Evolutionary conservation across 2,797 vertebrate genomes (phyloP).

Genomic region (Serranus cabrilla): DNA sequence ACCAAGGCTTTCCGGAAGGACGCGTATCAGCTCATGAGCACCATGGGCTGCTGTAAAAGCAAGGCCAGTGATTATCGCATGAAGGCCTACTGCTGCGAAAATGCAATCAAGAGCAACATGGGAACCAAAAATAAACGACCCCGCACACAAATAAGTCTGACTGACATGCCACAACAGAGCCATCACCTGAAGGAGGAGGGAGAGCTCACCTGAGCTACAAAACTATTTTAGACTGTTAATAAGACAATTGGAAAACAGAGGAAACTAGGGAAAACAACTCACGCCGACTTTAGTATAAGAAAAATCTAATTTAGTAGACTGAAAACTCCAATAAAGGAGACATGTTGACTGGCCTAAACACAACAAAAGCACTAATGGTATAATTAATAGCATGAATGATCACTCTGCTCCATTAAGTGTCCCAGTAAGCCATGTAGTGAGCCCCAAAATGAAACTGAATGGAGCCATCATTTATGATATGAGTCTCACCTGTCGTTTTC

Average conservation of each 20-base stretch:
- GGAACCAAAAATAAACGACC: conserved; percentile 69
- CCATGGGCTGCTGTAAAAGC: conserved; percentile 87
- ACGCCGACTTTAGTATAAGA: background rate
- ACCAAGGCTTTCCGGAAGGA: conserved; percentile 92
- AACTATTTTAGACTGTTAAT: background rate
- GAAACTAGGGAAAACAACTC: background rate
- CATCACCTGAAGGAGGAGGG: conserved; percentile 31
- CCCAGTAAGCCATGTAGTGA: background rate
- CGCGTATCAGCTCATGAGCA: conserved; percentile 87
- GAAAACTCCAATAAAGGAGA: background rate
- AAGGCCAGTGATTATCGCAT: conserved; percentile 85
- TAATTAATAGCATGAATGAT: background rate
- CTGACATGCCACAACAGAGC: conserved; percentile 56
- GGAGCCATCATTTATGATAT: too few species aligned
- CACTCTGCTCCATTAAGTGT: background rate
- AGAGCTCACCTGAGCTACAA: conserved; percentile 25
- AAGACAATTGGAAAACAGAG: background rate
- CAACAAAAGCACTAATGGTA: background rate
- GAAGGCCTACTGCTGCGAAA: conserved; percentile 82
- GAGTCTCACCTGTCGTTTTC: background rate
- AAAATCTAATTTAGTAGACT: background rate
- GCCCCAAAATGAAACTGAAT: too few species aligned
- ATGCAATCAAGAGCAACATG: conserved; percentile 74
- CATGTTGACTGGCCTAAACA: background rate
- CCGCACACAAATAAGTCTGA: conserved; percentile 66